A percentile compares a stretch with the other conserved stretches of the same genome.
phyloP scores from a whole-genome alignment of 23 tunicate species.

The Trididemnum miniatum region DNA sequence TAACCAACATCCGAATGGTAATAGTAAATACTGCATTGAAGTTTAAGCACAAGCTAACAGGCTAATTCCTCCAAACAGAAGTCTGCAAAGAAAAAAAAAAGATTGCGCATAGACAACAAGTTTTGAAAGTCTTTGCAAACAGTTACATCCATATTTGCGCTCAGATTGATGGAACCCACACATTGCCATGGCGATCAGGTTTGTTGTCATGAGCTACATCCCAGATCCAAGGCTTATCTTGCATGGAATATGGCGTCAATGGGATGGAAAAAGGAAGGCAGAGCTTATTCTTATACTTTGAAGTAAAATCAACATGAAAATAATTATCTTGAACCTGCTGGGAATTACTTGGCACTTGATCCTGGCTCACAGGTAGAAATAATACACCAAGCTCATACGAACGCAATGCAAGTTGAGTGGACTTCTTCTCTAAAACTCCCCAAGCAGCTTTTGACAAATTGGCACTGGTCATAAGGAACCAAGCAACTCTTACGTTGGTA shows the following conservation, averaged over 20 bases:
- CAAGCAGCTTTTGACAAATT: slow-evolving; percentile 94
- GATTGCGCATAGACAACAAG: no score
- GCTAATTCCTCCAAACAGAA: no score
- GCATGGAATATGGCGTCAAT: slow-evolving; percentile 35
- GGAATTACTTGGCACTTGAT: neutral
- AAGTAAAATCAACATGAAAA: slow-evolving; percentile 9
- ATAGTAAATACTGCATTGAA: no score
- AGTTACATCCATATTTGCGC: no score
- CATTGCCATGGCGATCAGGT: slow-evolving; percentile 88
- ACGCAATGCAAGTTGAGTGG: slow-evolving; percentile 59
- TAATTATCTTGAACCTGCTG: neutral
- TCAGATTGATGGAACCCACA: slow-evolving; percentile 94
- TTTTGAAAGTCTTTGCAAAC: no score
- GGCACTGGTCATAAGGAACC: slow-evolving; percentile 92
- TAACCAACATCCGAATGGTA: no score
- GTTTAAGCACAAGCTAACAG: no score
- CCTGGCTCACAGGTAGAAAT: slow-evolving; percentile 45
- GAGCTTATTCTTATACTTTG: slow-evolving; percentile 2
- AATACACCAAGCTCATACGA: slow-evolving; percentile 88
- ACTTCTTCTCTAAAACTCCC: slow-evolving; percentile 76
- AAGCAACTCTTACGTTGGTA: slow-evolving; percentile 56
- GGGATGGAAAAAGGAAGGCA: slow-evolving; percentile 62
- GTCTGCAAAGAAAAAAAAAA: no score
- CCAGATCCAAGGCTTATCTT: slow-evolving; percentile 92
- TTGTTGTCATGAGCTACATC: slow-evolving; percentile 56